Conservation (phyloP, 2,113 vertebrate species). For the Pseudopipra pipra region DNA sequence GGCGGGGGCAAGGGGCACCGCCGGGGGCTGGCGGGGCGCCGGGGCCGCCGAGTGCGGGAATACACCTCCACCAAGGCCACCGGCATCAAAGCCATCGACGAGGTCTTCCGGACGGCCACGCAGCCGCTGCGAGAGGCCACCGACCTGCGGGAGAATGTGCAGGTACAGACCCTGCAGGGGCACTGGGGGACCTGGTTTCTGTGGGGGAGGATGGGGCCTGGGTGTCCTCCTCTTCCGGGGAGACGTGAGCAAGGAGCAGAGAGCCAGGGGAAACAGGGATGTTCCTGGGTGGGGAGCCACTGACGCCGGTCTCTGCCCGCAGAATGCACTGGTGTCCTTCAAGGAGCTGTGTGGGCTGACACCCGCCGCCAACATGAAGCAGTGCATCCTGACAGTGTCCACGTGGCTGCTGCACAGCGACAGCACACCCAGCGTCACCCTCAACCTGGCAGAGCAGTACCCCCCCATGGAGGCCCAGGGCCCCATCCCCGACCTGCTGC, state of each 20-base stretch:
- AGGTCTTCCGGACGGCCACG: conserved; percentile 88
- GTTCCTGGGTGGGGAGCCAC: fast-evolving
- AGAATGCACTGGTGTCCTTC: conserved; percentile 93
- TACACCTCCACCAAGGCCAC: conserved; percentile 89
- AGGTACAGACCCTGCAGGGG: conserved; percentile 65
- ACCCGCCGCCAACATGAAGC: conserved; percentile 92
- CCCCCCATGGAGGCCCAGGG: conserved; percentile 89
- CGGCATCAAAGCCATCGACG: conserved; percentile 89
- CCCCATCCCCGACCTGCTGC: conserved; percentile 85
- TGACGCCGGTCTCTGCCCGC: neutral
- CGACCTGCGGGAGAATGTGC: conserved; percentile 90
- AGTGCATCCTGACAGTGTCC: conserved; percentile 89
- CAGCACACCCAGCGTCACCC: conserved; percentile 75
- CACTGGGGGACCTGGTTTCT: fast-evolving
- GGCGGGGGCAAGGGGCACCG: conserved; percentile 88
- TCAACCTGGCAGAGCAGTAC: conserved; percentile 87
- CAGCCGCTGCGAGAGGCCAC: conserved; percentile 90
- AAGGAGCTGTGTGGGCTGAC: conserved; percentile 91
- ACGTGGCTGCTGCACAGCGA: conserved; percentile 89
- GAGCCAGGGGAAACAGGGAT: fast-evolving
- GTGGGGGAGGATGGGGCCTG: fast-evolving
- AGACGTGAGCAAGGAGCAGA: fast-evolving
- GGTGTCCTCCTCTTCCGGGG: neutral
- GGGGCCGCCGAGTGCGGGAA: conserved; percentile 84
- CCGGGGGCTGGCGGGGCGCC: conserved; percentile 85